Conservation (phyloP, 2,113 vertebrate genomes). For the Oryzias curvinotus region DNA sequence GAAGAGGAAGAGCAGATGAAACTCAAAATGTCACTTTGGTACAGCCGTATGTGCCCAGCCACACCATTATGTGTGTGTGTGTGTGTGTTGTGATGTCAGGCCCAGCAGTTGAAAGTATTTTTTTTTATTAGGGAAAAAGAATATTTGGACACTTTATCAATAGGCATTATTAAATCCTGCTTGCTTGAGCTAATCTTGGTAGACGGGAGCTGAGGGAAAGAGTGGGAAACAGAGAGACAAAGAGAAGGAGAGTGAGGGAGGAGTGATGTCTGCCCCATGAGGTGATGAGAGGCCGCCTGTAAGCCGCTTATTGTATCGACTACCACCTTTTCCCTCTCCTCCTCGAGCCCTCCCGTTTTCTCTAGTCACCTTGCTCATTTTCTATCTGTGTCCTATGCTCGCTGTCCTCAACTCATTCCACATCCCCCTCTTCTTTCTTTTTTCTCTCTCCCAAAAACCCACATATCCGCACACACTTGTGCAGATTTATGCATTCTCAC, state of each 20-base stretch:
- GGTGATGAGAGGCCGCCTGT: conserved; percentile 94
- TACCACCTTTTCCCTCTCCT: conserved; percentile 80
- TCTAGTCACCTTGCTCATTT: conserved; percentile 61
- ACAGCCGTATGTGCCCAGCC: conserved; percentile 46
- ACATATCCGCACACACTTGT: conserved; percentile 10
- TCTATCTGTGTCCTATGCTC: conserved; percentile 48
- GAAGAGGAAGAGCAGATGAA: conserved; percentile 36
- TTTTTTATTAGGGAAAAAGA: conserved; percentile 69
- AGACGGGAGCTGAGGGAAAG: conserved; percentile 47
- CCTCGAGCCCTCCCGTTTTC: conserved; percentile 47
- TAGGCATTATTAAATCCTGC: conserved; percentile 84
- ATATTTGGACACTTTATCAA: conserved; percentile 86
- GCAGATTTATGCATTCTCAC: conserved; percentile 43
- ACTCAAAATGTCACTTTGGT: conserved; percentile 58
- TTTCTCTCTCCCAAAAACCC: conserved; percentile 14
- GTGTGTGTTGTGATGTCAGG: conserved; percentile 34
- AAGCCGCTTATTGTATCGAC: conserved; percentile 99
- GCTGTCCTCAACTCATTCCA: conserved; percentile 52
- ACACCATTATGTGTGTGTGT: conserved; percentile 19
- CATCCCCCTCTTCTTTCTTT: conserved; percentile 47
- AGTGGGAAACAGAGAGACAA: conserved; percentile 31
- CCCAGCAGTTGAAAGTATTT: conserved; percentile 37
- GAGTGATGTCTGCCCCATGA: conserved; percentile 71
- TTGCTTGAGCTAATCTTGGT: conserved; percentile 80
- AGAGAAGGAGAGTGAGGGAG: conserved; percentile 63